Conservation (phyloP, 2,888 invertebrate genomes). For the Neoitamus cyanurus region DNA sequence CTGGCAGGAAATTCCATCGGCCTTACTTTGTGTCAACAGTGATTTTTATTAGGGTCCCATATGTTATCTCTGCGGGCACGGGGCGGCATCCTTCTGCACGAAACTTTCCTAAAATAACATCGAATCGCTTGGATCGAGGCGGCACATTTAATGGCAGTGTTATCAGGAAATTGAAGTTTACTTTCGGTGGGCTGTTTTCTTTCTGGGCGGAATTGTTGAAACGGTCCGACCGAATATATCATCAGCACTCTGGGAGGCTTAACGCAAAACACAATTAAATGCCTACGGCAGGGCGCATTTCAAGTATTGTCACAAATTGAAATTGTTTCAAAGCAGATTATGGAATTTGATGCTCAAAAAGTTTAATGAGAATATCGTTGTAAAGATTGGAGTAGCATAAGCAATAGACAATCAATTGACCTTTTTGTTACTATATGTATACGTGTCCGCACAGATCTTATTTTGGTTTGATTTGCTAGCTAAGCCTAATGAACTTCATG, state of each 20-base stretch:
- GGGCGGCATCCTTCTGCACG: background rate
- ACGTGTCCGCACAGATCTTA: background rate
- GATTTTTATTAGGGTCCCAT: slow-evolving; percentile 36
- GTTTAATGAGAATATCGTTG: background rate
- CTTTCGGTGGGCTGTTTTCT: background rate
- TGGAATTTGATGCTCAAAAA: background rate
- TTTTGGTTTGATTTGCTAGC: too few species aligned
- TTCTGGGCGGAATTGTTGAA: background rate
- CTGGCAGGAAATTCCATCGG: slow-evolving; percentile 16
- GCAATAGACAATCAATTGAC: background rate
- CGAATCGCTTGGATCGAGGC: background rate
- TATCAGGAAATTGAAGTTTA: slow-evolving; percentile 14
- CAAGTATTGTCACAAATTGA: background rate
- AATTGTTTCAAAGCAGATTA: background rate
- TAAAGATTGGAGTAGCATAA: background rate
- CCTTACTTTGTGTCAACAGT: slow-evolving; percentile 29
- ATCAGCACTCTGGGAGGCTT: background rate
- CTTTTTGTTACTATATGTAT: too few species aligned
- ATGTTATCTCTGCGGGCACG: background rate
- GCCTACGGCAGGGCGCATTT: background rate
- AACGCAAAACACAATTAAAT: background rate
- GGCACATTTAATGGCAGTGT: background rate
- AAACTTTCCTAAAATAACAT: background rate
- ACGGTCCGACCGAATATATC: background rate
- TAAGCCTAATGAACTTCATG: background rate